These are phyloP conservation scores for Sus scrofa DNA, from an alignment of 2,113 vertebrate genomes.

Conservation along the genomic window DNA sequence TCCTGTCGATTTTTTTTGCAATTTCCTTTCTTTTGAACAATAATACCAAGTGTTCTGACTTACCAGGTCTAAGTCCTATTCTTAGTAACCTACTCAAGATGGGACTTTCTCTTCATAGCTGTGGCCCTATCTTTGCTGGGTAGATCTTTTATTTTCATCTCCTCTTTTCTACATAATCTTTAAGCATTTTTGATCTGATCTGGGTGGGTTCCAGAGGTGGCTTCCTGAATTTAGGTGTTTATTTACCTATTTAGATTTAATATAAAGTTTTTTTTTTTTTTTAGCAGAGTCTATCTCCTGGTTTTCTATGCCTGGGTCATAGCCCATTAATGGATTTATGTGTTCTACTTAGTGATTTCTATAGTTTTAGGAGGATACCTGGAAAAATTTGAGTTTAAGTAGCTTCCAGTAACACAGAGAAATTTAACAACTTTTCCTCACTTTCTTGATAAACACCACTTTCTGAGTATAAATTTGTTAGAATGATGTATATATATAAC, in stretches of 20 bases:
- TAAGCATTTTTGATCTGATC: background rate
- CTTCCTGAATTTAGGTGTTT: background rate
- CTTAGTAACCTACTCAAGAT: background rate
- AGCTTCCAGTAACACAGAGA: background rate
- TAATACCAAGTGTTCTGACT: background rate
- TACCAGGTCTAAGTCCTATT: background rate
- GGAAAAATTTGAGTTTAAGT: background rate
- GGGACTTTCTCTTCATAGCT: background rate
- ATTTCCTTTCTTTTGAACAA: background rate
- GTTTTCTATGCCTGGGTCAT: background rate
- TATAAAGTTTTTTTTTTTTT: background rate
- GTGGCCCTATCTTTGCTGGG: background rate
- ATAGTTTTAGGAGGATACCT: background rate
- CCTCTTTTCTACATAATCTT: background rate
- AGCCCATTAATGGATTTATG: background rate
- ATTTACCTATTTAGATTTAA: background rate
- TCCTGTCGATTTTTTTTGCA: background rate
- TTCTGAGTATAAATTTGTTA: background rate
- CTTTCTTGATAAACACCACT: background rate
- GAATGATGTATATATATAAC: background rate
- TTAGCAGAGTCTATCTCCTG: background rate
- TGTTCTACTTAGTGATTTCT: background rate
- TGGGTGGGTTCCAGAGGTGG: background rate
- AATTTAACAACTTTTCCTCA: background rate
- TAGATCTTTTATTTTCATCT: background rate